phyloP scores from a whole-genome alignment of 2,888 invertebrate species.

The Euplagia quadripunctaria region DNA sequence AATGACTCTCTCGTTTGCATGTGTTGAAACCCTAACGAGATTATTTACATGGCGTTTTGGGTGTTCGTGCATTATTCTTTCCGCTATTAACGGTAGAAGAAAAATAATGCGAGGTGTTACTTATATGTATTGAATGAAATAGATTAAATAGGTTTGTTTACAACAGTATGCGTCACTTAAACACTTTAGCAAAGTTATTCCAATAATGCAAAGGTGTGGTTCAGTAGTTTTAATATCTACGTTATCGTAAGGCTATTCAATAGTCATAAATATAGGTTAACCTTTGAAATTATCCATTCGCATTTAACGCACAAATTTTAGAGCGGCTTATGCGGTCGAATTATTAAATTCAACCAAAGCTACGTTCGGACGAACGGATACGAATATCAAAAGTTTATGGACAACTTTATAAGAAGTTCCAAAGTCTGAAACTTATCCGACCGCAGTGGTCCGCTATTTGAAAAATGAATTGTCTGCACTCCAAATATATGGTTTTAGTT shows the following conservation, averaged over 20 bases:
- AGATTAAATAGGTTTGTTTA: not conserved
- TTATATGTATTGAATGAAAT: not conserved
- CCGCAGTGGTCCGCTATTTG: slow-evolving; percentile 73
- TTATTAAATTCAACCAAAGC: slow-evolving; percentile 72
- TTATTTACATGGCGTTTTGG: slow-evolving; percentile 40
- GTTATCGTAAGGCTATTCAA: not conserved
- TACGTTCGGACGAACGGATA: slow-evolving; percentile 69
- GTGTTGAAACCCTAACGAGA: slow-evolving; percentile 45
- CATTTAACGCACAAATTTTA: slow-evolving; percentile 51
- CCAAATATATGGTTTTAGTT: slow-evolving; percentile 81
- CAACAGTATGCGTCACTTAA: not conserved
- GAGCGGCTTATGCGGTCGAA: slow-evolving; percentile 63
- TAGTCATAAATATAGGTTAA: slow-evolving; percentile 25
- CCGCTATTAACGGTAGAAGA: slow-evolving; percentile 14
- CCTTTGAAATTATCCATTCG: slow-evolving; percentile 45
- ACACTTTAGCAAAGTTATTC: slow-evolving; percentile 4
- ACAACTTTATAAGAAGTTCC: slow-evolving; percentile 71
- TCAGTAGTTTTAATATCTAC: slow-evolving; percentile 5
- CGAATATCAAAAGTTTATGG: slow-evolving; percentile 79
- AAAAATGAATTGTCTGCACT: slow-evolving; percentile 86
- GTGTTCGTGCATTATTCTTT: slow-evolving; percentile 19
- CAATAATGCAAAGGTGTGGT: slow-evolving; percentile 18
- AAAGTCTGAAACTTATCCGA: slow-evolving; percentile 69
- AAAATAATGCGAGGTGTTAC: slow-evolving; percentile 8
- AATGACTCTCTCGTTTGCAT: slow-evolving; percentile 54